A percentile compares a stretch with the other conserved stretches of the same genome.
Evolutionary conservation across 2,797 vertebrate genomes (phyloP).

Genomic region (Phalanger gymnotis): DNA sequence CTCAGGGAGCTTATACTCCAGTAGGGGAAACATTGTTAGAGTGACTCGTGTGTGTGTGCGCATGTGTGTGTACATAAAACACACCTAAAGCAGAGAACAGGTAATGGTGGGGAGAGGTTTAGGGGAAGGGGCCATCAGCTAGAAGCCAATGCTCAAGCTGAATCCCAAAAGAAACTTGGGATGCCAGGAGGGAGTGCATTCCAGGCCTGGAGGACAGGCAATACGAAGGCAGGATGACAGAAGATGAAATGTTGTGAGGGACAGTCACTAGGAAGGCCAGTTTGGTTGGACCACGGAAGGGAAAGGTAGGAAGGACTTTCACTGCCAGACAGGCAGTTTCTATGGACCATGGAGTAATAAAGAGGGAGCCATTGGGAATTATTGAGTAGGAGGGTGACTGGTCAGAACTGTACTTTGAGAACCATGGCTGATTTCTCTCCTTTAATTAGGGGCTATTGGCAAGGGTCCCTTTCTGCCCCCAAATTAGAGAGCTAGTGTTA

Average conservation of each 20-base stretch:
- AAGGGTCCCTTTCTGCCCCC: neutral
- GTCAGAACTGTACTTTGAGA: neutral
- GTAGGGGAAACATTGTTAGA: neutral
- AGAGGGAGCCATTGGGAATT: neutral
- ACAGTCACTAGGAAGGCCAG: neutral
- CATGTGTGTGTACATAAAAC: too few relatives aligned
- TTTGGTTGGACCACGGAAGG: neutral
- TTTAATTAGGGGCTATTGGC: neutral
- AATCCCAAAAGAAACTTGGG: neutral
- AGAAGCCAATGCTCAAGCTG: neutral
- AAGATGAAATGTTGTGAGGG: neutral
- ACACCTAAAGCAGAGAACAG: neutral
- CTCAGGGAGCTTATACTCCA: neutral
- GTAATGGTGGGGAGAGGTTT: neutral
- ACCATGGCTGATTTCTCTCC: neutral
- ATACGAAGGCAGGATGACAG: neutral
- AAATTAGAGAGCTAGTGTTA: neutral
- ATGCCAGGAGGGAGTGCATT: neutral
- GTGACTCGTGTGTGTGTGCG: too few relatives aligned
- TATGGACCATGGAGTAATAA: neutral
- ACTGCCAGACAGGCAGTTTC: neutral
- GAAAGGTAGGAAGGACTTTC: neutral
- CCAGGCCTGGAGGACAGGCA: neutral
- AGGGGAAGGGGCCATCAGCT: neutral
- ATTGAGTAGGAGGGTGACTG: neutral